These are phyloP conservation scores for Reinhardtius hippoglossoides DNA, from an alignment of 2,113 vertebrate species.

Conservation along the genomic window DNA sequence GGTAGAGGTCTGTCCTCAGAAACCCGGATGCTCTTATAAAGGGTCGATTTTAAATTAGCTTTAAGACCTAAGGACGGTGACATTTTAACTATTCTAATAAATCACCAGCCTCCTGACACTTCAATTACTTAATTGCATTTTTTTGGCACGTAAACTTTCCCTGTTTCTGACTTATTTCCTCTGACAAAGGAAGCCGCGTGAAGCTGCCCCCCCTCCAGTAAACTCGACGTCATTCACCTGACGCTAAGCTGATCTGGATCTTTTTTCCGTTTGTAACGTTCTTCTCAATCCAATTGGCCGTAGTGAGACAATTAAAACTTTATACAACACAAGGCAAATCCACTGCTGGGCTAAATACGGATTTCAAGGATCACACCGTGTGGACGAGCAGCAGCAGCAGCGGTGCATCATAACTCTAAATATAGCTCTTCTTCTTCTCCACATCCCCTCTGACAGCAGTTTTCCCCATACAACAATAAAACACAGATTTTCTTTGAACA, in stretches of 20 bases:
- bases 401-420: slow-evolving; percentile 49
- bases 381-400: slow-evolving; percentile 21
- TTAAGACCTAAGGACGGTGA: slow-evolving; percentile 19
- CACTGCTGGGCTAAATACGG: slow-evolving; percentile 37
- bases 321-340: slow-evolving; percentile 31
- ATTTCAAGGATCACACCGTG: slow-evolving; percentile 25
- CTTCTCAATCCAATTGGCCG: slow-evolving; percentile 50
- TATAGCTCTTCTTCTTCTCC: slow-evolving; percentile 49
- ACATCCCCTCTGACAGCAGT: slow-evolving; percentile 38
- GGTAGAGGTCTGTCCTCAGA: background rate
- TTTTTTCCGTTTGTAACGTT: slow-evolving; percentile 31
- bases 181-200: slow-evolving; percentile 23
- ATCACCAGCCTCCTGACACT: background rate
- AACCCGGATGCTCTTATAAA: slow-evolving; percentile 5
- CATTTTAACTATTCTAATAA: slow-evolving; percentile 1
- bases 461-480: slow-evolving; percentile 38
- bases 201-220: slow-evolving; percentile 15
- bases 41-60: background rate
- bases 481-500: slow-evolving; percentile 47
- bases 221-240: slow-evolving; percentile 10
- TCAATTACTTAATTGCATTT: background rate
- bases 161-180: background rate
- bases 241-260: slow-evolving; percentile 43
- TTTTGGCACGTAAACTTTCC: slow-evolving; percentile 51
- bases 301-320: slow-evolving; percentile 33